phyloP scores from a whole-genome alignment of 2,797 vertebrate species.

The Mormyrus hasselquistii region DNA sequence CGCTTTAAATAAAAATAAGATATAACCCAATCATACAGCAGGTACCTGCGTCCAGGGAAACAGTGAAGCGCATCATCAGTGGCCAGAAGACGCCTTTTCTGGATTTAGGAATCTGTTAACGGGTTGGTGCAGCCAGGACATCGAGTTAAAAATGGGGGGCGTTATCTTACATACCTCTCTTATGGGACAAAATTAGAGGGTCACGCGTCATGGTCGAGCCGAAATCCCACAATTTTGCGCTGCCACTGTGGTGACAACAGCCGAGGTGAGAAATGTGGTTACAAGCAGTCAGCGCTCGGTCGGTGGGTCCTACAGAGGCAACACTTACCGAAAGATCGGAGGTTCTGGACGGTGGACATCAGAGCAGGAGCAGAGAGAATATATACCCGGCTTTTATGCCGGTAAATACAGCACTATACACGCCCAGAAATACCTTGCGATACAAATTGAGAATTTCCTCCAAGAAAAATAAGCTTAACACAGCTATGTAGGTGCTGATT shows the following conservation, averaged over 20 bases:
- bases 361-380: slow-evolving; percentile 51
- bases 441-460: not conserved
- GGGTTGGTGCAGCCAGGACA: not conserved
- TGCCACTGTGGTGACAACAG: not conserved
- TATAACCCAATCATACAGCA: not conserved
- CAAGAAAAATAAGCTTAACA: not conserved
- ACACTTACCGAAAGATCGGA: slow-evolving; percentile 64
- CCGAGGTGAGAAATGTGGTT: not conserved
- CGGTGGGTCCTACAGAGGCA: not conserved
- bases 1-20: not conserved
- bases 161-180: not conserved
- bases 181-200: not conserved
- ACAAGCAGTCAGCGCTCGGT: not conserved
- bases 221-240: not conserved
- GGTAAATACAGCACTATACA: slow-evolving; percentile 15
- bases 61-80: not conserved
- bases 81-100: not conserved
- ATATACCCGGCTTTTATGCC: slow-evolving; percentile 49
- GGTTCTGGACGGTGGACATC: slow-evolving; percentile 72
- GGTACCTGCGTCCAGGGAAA: not conserved
- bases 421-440: not conserved
- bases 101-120: not conserved
- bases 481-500: not conserved
- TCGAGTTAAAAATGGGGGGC: not conserved
- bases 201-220: not conserved